These are phyloP conservation scores for Mimachlamys varia DNA, from an alignment of 2,888 invertebrate genomes.

Conservation along the genomic window DNA sequence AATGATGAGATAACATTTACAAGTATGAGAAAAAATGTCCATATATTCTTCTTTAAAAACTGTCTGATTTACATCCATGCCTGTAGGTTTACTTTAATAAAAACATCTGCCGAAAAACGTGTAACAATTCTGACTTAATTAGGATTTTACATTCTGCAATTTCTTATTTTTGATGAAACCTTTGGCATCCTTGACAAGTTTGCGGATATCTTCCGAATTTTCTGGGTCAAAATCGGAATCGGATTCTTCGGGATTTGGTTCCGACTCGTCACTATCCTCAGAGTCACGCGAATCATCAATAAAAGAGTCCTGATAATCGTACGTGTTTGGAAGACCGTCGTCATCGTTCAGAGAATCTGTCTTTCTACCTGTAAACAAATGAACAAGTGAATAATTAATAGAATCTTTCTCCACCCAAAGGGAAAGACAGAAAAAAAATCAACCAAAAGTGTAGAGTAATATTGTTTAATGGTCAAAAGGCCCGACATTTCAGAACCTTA, in stretches of 20 bases:
- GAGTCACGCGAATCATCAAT: conserved; percentile 63
- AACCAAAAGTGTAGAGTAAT: no score
- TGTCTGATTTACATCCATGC: not conserved
- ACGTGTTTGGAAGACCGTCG: conserved; percentile 68
- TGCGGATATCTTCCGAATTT: conserved; percentile 60
- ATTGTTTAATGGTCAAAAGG: no score
- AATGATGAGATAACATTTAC: not conserved
- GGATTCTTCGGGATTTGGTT: conserved; percentile 55
- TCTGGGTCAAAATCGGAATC: conserved; percentile 53
- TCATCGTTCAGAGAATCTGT: conserved; percentile 64
- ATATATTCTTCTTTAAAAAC: not conserved
- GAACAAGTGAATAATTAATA: no score
- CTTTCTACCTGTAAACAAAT: not conserved
- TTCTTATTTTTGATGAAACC: conserved; percentile 71
- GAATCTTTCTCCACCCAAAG: no score
- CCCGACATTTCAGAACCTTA: no score
- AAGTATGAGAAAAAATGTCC: not conserved
- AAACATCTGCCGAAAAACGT: not conserved
- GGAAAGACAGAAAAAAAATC: no score
- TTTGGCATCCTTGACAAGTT: conserved; percentile 68
- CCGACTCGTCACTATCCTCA: conserved; percentile 45
- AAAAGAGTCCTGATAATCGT: conserved; percentile 73
- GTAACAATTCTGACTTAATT: not conserved
- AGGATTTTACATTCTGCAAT: conserved; percentile 48
- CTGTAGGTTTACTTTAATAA: not conserved